Evolutionary conservation across 2,113 vertebrate genomes (phyloP), one percentile per base, ranked within the genome.

Genomic region (Rhipidura dahli): DNA sequence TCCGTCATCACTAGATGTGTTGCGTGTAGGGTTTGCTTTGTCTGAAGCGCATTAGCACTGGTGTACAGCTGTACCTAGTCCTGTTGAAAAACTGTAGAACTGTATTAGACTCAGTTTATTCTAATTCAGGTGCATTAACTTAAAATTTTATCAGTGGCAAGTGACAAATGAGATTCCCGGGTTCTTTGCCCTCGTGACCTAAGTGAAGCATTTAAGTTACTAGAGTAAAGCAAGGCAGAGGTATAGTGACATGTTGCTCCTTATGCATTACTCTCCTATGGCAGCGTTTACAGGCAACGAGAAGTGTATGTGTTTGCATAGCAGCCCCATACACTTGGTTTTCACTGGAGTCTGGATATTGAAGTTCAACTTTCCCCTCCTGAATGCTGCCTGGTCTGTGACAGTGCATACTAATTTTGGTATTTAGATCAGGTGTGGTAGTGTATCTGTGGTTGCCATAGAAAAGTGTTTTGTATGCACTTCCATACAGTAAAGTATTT

Each of bases 1-100:
- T 71, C 9, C 6, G 1, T 54, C 12, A 5, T 72, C 2, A 1
- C 9, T 33, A 19, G 47, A 2, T 1, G 0, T 2, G 3, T 4
- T 27, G 1, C 0, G 0, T 7, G 35, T 27, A 18, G 35, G 9
- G 11, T 33, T 54, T 72, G 13, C 4, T 28, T 68, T 60, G 21
- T 59, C 11, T 54, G 0, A 45, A 30, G 49, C 27, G 15, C 3
- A 0, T 88, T 33, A 22, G 13, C 1, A 1, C 12, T 73, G 45
- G 7, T 11, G 11, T 33, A 37, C 10, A 37, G 0, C 18, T 70
- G 11, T 21, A 8, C 24, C 11, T n/a, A 15, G 9, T n/a, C 13
- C 22, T 45, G 6, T 15, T 54, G 45, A 35, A 77, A 76, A 69
- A 10, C 21, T 30, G 8, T n/a, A 33, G 8, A 44, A 14, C 1